A percentile compares a stretch with the other conserved stretches of the same genome.
Evolutionary conservation across 1,140 invertebrate species (phyloP).

Genomic region (Linepithema humile): DNA sequence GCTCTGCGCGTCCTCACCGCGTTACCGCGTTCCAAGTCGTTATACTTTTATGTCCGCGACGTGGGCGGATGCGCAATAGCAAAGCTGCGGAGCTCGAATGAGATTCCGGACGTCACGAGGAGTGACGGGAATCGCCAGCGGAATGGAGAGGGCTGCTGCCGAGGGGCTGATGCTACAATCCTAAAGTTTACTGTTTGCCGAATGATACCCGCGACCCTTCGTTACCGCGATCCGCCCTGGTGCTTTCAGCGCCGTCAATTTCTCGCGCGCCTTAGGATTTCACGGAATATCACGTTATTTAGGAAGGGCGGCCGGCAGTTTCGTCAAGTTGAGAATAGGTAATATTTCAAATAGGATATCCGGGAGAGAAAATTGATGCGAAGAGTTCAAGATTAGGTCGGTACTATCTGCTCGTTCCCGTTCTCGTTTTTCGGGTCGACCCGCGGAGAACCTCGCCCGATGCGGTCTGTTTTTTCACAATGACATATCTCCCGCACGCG

Average conservation of each 20-base stretch:
- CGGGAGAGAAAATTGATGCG: neutral
- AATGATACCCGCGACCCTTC: neutral
- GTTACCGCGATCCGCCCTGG: neutral
- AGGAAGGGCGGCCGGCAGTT: neutral
- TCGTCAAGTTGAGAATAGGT: neutral
- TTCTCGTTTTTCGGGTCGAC: neutral
- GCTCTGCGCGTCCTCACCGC: neutral
- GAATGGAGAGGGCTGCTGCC: neutral
- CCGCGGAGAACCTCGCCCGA: neutral
- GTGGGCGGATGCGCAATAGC: slow-evolving; percentile 55
- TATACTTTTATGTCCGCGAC: slow-evolving; percentile 75
- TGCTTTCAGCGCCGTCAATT: neutral
- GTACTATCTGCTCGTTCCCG: slow-evolving; percentile 27
- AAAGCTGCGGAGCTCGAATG: slow-evolving; percentile 25
- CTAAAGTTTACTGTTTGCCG: neutral
- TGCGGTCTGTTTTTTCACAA: slow-evolving; percentile 6
- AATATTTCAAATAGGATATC: neutral
- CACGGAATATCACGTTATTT: neutral
- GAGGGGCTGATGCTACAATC: neutral
- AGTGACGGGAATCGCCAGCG: neutral
- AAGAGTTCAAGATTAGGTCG: neutral
- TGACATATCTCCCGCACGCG: slow-evolving; percentile 1
- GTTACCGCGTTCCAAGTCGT: no score
- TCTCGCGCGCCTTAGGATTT: neutral
- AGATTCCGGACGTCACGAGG: slow-evolving; percentile 45